phyloP scores from a whole-genome alignment of 2,797 vertebrate species.

The Sternotherus odoratus region DNA sequence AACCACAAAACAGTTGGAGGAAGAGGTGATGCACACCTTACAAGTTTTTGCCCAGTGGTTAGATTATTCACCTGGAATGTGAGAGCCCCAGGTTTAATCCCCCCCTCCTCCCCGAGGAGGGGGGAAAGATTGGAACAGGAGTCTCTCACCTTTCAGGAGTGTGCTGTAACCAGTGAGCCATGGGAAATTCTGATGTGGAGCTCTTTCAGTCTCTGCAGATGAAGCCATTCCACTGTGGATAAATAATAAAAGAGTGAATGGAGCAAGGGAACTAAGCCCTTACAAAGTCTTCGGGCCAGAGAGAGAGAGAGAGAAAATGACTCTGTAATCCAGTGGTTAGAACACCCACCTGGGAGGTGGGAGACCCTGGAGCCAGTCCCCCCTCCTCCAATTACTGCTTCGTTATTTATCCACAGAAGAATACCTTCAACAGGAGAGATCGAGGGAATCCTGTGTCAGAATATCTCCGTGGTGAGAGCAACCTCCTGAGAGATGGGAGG shows the following conservation, averaged over 20 bases:
- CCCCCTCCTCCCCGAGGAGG: too few species aligned
- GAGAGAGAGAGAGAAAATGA: background rate
- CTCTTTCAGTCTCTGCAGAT: background rate
- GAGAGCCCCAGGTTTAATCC: background rate
- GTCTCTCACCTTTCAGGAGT: background rate
- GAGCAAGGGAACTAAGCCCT: background rate
- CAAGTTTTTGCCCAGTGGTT: background rate
- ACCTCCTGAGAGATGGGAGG: background rate
- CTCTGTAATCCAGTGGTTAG: background rate
- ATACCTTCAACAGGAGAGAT: background rate
- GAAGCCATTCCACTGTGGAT: background rate
- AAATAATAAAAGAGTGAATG: background rate
- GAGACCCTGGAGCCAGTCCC: background rate
- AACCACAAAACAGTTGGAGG: background rate
- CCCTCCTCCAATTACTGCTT: background rate
- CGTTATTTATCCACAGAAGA: background rate
- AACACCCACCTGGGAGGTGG: background rate
- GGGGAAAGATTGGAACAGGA: background rate
- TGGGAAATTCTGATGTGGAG: background rate
- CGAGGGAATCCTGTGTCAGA: background rate
- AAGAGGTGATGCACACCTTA: background rate
- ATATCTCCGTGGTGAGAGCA: background rate
- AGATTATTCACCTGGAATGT: background rate
- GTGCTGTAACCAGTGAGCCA: background rate
- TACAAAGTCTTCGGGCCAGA: background rate